Base-by-base conservation (phyloP, 2,113 vertebrate species). In the Tyrannus savana region DNA sequence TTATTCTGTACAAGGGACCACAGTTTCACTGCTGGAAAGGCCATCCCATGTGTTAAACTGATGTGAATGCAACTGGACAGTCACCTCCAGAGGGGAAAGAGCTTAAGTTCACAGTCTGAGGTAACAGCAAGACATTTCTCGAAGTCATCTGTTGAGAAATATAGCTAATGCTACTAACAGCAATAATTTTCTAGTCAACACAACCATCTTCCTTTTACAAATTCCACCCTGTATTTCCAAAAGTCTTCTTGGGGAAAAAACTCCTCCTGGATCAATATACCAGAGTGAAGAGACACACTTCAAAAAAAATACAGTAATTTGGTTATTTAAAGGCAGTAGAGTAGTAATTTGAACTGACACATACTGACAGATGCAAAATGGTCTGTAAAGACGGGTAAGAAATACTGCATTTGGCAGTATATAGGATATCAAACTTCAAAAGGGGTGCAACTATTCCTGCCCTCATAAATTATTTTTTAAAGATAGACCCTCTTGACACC, bases 1-100 rank as follows among this genome's bases (percentile, higher is more conserved):
- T 37, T 71, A 41, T 1, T 50, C 46, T 19, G n/a, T 23, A n/a
- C 31, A 28, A 35, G 28, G 16, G 35, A 77, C 16, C 39, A 66
- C 27, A 76, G 46, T 7, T 33, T 19, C 59, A 52, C 22, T 53
- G 64, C 31, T 64, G 53, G 18, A 76, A 64, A 83, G 17, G 42
- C 19, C 76, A 66, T 5, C 13, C n/a, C 5, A 0, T 6, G 3
- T 1, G 14, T 7, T 44, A 31, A 71, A 28, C 6, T 23, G 33
- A 23, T 15, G 14, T 6, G 44, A 75, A 63, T 18, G 3, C 9
- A 82, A 79, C 7, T 5, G 35, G 41, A 39, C 16, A 39, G 46
- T 1, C 56, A n/a, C 47, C 17, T 23, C 63, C 4, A 30, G 14
- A 73, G 30, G 6, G 5, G 5, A 87, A 3, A 19, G 31, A 83